Evolutionary conservation across 2,888 invertebrate genomes (phyloP), one percentile per base, ranked within the genome.

Genomic region (Phortica okadai): DNA sequence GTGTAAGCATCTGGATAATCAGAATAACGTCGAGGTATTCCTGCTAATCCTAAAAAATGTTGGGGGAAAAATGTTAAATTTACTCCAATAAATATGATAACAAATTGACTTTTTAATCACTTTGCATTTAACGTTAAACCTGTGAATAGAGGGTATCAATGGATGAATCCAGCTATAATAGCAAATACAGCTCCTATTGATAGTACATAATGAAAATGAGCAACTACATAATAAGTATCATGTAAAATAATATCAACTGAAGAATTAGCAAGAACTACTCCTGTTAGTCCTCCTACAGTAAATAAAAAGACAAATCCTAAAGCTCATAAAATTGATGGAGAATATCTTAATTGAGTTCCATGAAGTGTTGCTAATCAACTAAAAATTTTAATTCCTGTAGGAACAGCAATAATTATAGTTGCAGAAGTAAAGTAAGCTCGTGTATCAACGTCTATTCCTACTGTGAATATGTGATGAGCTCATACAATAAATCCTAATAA

Each of bases 371-470:
- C 94, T 92, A 95, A 85, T 94, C 95, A 96, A 45, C 95, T 94
- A 92, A 96, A 96, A 92, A 96, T 93, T 93, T 96, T 96, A 93
- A 96, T 95, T 83, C 96, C 96, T 21, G 96, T 96, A 0, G 96
- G 96, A 0, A 96, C 93, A 0, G 95, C 96, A 95, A 96, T 96
- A 93, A 96, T 95, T 94, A 96, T 96, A 21, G 96, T 96, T 0
- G 95, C 96, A 67, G 96, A 94, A 0, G 96, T 96, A 91, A 96
- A 96, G 90, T 96, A 96, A 33, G 96, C 96, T 91, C 96, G 95
- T 0, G 95, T 95, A 91, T 96, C 96, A 78, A 96, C 94, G 92
- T 96, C 96, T 94, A 96, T 94, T 0, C 96, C 96, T 54, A 96
- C 94, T 2, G 96, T 96, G 91, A 96, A 97, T 93, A 96, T 96